phyloP scores from a whole-genome alignment of 1,140 invertebrate species.

The Papilio machaon region DNA sequence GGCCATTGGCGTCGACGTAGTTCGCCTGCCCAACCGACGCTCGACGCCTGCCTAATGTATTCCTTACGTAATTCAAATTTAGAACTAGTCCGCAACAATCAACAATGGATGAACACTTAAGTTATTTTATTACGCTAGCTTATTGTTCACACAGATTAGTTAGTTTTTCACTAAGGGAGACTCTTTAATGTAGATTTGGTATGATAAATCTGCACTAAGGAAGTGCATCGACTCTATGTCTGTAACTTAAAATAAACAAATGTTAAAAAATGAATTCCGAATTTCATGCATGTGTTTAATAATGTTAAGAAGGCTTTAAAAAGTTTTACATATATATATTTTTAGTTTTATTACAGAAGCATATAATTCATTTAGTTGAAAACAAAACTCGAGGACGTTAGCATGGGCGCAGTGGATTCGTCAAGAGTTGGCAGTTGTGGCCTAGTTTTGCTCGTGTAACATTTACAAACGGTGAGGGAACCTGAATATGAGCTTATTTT shows the following conservation, averaged over 20 bases:
- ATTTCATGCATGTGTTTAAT: background rate
- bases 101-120: background rate
- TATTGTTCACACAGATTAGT: background rate
- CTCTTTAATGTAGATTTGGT: no score
- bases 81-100: conserved; percentile 51
- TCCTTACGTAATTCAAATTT: conserved; percentile 66
- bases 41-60: conserved; percentile 60
- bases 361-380: conserved; percentile 23
- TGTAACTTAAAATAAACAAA: background rate
- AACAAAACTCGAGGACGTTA: conserved; percentile 3
- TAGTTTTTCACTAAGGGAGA: background rate
- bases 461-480: background rate
- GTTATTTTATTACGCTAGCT: background rate
- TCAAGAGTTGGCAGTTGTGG: conserved; percentile 3
- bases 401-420: conserved; percentile 19
- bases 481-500: background rate
- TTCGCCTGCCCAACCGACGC: conserved; percentile 43
- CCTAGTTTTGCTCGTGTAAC: conserved; percentile 22
- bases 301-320: background rate
- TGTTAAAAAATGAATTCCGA: background rate
- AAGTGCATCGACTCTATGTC: no score
- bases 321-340: background rate
- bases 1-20: conserved; percentile 60
- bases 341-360: conserved; percentile 7
- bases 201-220: no score